A percentile compares a stretch with the other conserved stretches of the same genome.
Conservation (phyloP, 2,113 vertebrate genomes). For the Pao palembangensis region DNA sequence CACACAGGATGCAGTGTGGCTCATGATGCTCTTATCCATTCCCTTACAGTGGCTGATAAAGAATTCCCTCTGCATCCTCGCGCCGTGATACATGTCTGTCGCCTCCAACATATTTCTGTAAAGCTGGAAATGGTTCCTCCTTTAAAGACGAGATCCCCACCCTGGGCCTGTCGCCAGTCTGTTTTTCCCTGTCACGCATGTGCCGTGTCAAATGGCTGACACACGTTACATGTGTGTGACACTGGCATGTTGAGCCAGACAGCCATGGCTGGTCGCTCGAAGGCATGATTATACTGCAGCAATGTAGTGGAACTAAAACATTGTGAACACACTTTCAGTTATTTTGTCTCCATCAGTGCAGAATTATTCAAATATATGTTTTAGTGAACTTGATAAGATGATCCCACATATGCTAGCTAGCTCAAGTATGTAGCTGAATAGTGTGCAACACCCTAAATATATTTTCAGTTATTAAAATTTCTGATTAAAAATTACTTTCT, state of each 20-base stretch:
- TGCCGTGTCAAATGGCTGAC: slow-evolving; percentile 16
- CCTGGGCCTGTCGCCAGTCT: slow-evolving; percentile 17
- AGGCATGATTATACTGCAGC: slow-evolving; percentile 34
- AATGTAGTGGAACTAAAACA: slow-evolving; percentile 5
- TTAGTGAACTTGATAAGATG: no score
- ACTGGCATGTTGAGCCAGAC: slow-evolving; percentile 35
- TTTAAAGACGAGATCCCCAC: no score
- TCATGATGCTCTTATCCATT: slow-evolving; percentile 35
- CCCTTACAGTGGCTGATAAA: slow-evolving; percentile 16
- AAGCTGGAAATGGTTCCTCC: slow-evolving; percentile 13
- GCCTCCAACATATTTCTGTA: slow-evolving; percentile 28
- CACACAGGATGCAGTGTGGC: slow-evolving; percentile 31
- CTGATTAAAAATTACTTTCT: no score
- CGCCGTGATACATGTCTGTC: slow-evolving; percentile 29
- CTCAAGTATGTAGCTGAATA: no score
- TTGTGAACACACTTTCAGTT: no score
- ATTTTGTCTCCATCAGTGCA: no score
- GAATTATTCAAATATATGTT: no score
- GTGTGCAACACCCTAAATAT: no score
- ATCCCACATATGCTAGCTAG: no score
- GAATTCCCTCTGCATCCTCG: slow-evolving; percentile 14
- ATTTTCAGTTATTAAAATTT: no score
- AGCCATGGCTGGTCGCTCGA: slow-evolving; percentile 33
- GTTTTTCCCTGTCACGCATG: slow-evolving; percentile 14
- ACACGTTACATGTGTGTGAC: slow-evolving; percentile 42